These are phyloP conservation scores for Tamandua tetradactyla DNA, from an alignment of 2,797 vertebrate species.

Conservation along the genomic window DNA sequence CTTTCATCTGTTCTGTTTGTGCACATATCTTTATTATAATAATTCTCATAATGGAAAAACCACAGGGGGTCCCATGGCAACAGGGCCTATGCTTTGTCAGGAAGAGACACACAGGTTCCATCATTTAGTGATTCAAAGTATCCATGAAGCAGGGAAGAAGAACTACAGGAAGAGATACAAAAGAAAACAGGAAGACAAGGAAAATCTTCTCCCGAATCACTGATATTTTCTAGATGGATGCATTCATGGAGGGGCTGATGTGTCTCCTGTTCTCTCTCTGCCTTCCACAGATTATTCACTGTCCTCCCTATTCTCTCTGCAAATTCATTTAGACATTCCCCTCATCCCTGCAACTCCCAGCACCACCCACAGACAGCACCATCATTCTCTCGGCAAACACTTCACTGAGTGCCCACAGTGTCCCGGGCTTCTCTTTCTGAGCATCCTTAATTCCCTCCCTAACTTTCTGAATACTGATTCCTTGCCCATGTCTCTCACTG, in stretches of 20 bases:
- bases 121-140: slow-evolving; percentile 55
- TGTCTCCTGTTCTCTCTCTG: background rate
- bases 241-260: background rate
- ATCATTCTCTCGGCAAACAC: background rate
- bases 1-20: slow-evolving; percentile 46
- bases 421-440: background rate
- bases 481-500: background rate
- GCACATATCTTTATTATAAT: slow-evolving; percentile 38
- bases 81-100: slow-evolving; percentile 35
- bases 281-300: background rate
- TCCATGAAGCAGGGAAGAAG: background rate
- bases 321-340: background rate
- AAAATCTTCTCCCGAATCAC: slow-evolving; percentile 26
- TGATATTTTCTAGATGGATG: background rate
- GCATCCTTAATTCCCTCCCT: background rate
- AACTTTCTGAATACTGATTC: background rate
- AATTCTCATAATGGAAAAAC: slow-evolving; percentile 44
- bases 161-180: slow-evolving; percentile 4
- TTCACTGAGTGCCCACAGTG: background rate
- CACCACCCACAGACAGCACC: background rate
- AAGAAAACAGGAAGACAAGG: background rate
- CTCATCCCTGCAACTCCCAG: background rate
- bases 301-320: background rate
- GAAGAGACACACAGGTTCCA: background rate
- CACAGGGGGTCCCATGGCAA: slow-evolving; percentile 59